A percentile compares a stretch with the other conserved stretches of the same genome.
These are phyloP conservation scores for Homalodisca vitripennis DNA, from an alignment of 1,140 invertebrate genomes.

Conservation along the genomic window DNA sequence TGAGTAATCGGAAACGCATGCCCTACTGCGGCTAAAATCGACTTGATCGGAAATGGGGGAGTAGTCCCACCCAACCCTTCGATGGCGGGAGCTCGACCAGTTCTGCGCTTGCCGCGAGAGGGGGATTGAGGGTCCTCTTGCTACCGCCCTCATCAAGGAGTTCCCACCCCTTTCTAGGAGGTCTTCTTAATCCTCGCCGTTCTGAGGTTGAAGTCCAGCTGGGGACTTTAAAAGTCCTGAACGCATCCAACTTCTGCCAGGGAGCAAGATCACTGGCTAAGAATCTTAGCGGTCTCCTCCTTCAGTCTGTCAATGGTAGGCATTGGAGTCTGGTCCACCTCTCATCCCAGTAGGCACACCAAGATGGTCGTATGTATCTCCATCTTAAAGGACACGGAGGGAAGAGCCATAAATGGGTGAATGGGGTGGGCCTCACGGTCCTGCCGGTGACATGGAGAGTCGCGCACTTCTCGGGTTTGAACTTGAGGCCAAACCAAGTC, in stretches of 20 bases:
- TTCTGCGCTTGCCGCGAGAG: neutral
- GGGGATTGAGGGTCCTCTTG: neutral
- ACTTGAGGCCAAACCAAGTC: neutral
- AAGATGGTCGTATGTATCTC: neutral
- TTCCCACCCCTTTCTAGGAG: neutral
- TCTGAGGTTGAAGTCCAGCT: neutral
- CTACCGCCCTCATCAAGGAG: neutral
- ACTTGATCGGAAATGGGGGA: neutral
- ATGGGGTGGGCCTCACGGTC: neutral
- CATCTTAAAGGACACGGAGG: neutral
- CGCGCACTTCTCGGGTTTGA: neutral
- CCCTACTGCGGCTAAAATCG: neutral
- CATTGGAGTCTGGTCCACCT: neutral
- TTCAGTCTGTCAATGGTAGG: neutral
- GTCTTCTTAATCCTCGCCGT: neutral
- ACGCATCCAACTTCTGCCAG: neutral
- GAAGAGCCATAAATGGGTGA: neutral
- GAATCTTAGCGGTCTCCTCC: neutral
- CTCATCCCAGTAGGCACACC: neutral
- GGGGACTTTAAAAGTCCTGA: neutral
- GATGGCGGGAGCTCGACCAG: neutral
- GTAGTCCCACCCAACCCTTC: neutral
- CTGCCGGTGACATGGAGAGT: neutral
- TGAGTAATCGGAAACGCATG: neutral
- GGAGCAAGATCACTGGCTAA: neutral